Percentiles rank a stretch among this genome's conserved stretches.
These are phyloP conservation scores for Drosophila ironensis DNA, from an alignment of 1,140 invertebrate genomes.

Conservation along the genomic window DNA sequence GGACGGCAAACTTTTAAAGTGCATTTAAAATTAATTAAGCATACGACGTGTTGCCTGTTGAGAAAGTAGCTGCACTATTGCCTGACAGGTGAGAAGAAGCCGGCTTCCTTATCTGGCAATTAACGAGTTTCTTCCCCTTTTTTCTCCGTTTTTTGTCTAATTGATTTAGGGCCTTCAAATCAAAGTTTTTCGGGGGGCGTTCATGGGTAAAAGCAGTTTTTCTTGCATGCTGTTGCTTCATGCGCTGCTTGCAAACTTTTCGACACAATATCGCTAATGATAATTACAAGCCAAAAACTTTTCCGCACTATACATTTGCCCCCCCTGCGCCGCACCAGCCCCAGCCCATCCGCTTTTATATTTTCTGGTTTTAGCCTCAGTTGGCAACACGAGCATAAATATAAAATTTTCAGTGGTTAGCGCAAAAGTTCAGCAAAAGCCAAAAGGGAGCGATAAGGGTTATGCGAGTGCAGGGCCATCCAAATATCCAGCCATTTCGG, in stretches of 20 bases:
- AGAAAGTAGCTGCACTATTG: constrained; percentile 15
- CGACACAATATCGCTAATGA: constrained; percentile 80
- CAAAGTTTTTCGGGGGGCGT: constrained; percentile 11
- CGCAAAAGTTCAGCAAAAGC: constrained; percentile 55
- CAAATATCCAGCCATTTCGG: too few relatives aligned
- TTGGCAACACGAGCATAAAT: constrained; percentile 71
- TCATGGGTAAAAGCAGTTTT: background rate
- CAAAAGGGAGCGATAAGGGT: constrained; percentile 11
- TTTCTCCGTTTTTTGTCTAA: constrained; percentile 26
- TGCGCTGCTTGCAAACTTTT: constrained; percentile 70
- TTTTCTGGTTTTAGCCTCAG: constrained; percentile 60
- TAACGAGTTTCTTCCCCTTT: constrained; percentile 37
- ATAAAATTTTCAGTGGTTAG: constrained; percentile 60
- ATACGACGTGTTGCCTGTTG: constrained; percentile 51
- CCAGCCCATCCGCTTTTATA: constrained; percentile 9
- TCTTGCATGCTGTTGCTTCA: constrained; percentile 47
- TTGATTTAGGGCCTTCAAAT: constrained; percentile 36
- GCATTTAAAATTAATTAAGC: constrained; percentile 81
- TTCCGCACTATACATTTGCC: constrained; percentile 44
- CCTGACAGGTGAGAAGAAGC: constrained; percentile 29
- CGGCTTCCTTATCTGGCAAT: constrained; percentile 33
- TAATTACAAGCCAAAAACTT: constrained; percentile 79
- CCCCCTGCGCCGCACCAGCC: constrained; percentile 7
- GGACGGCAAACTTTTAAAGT: constrained; percentile 64
- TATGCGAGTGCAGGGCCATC: background rate